phyloP scores from a whole-genome alignment of 2,797 vertebrate species.

The Scolopax rusticola region DNA sequence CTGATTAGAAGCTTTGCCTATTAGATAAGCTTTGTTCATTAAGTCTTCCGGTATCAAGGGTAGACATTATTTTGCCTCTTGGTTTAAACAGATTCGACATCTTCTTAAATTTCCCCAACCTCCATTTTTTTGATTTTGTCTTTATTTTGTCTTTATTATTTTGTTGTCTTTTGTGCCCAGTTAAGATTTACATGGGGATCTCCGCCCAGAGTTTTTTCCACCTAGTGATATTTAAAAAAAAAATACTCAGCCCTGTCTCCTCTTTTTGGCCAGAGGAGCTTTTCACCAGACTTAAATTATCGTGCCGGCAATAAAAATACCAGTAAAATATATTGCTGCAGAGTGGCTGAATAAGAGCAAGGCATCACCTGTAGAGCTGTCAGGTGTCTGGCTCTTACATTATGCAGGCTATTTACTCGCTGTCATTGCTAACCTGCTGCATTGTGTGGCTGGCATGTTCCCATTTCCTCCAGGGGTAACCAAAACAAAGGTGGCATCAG shows the following conservation, averaged over 20 bases:
- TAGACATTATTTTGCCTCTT: neutral
- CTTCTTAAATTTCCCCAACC: neutral
- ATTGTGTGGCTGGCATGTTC: conserved; percentile 32
- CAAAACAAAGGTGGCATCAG: conserved; percentile 50
- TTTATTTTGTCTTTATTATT: neutral
- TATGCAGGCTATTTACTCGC: conserved; percentile 19
- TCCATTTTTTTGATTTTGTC: neutral
- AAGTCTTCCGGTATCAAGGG: neutral
- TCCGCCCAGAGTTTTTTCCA: neutral
- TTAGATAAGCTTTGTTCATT: neutral
- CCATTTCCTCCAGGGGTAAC: conserved; percentile 43
- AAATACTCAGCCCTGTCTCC: neutral
- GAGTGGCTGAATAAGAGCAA: neutral
- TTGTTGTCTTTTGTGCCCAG: neutral
- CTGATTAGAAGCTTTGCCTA: neutral
- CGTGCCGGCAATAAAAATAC: neutral
- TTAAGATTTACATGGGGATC: neutral
- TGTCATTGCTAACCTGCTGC: conserved; percentile 19
- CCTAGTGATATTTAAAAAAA: neutral
- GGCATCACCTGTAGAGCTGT: neutral
- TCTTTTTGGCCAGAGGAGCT: neutral
- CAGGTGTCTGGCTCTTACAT: conserved; percentile 13
- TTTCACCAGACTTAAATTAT: conserved; percentile 45
- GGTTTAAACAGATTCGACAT: neutral
- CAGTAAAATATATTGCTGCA: conserved; percentile 25